A percentile compares a stretch with the other conserved stretches of the same genome.
These are phyloP conservation scores for Montipora capricornis DNA, from an alignment of 64 coral and sea anemone genomes.

Conservation along the genomic window DNA sequence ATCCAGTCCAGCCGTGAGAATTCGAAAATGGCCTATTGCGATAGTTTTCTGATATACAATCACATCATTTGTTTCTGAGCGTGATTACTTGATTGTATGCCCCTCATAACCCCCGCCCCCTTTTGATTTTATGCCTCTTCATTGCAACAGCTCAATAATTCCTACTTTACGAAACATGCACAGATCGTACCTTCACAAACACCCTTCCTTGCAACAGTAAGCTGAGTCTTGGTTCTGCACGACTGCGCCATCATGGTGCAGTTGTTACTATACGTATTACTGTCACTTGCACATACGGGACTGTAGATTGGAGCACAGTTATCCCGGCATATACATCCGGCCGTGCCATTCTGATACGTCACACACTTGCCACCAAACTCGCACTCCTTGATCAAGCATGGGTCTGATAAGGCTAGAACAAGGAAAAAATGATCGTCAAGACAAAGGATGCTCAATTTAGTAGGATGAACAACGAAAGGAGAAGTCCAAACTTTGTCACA, in stretches of 20 bases:
- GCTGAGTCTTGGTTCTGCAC: constrained; percentile 60
- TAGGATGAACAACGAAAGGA: too few species aligned
- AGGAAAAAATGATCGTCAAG: background rate
- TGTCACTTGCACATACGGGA: constrained; percentile 79
- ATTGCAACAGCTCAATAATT: too few species aligned
- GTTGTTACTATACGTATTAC: constrained; percentile 77
- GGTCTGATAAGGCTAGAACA: constrained; percentile 68
- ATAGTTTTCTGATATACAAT: too few species aligned
- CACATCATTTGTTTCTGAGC: too few species aligned
- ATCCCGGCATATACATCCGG: constrained; percentile 70
- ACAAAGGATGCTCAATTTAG: too few species aligned
- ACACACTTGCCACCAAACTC: constrained; percentile 66
- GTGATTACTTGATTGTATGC: too few species aligned
- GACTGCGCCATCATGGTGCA: constrained; percentile 70
- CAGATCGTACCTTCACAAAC: constrained; percentile 70
- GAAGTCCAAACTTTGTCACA: too few species aligned
- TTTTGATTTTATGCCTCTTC: background rate
- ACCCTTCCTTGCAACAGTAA: constrained; percentile 43
- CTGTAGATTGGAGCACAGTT: constrained; percentile 57
- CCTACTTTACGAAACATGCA: too few species aligned
- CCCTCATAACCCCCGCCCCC: too few species aligned
- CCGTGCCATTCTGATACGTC: constrained; percentile 29
- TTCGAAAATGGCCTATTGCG: too few species aligned
- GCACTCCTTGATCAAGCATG: constrained; percentile 68
- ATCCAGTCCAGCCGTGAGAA: too few species aligned